Conservation (phyloP, 2,113 vertebrate genomes). For the Rhabdomys dilectus region DNA sequence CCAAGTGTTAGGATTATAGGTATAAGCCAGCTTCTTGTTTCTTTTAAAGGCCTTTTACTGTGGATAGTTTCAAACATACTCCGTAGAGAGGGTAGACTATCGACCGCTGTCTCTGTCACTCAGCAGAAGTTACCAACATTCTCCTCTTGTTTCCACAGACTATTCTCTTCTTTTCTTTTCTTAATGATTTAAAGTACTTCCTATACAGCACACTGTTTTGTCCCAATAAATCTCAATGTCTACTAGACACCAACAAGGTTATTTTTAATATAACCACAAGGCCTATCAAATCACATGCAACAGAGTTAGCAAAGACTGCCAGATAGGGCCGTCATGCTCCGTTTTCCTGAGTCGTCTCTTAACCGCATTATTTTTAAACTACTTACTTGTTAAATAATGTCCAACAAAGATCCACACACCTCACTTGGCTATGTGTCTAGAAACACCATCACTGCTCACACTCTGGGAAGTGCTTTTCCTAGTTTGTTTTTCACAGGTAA, state of each 20-base stretch:
- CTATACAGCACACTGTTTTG: neutral
- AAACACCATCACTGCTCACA: neutral
- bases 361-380: neutral
- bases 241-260: neutral
- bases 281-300: neutral
- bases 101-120: neutral
- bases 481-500: neutral
- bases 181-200: slow-evolving; percentile 14
- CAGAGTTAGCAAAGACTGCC: neutral
- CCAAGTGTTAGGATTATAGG: neutral
- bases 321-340: neutral
- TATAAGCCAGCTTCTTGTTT: neutral
- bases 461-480: neutral
- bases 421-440: neutral
- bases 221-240: neutral
- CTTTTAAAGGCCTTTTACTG: neutral
- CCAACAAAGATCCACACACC: neutral
- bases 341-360: neutral
- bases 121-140: neutral
- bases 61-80: slow-evolving; percentile 23
- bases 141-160: neutral
- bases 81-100: neutral
- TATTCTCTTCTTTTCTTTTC: neutral
- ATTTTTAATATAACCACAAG: neutral
- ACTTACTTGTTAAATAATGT: neutral